phyloP scores from a whole-genome alignment of 2,888 invertebrate genomes.

The Troides oblongomaculatus region DNA sequence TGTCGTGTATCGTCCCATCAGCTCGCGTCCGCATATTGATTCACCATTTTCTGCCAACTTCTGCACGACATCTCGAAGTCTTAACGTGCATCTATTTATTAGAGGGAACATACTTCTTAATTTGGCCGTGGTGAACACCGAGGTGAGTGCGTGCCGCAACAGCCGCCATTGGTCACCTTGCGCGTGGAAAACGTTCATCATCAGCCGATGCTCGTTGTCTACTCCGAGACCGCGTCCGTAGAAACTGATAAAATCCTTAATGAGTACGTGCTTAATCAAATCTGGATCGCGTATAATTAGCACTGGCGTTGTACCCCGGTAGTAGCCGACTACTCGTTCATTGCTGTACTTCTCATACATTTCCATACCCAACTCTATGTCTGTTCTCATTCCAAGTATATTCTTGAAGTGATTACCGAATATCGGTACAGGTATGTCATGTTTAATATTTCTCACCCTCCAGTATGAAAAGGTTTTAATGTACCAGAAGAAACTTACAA shows the following conservation, averaged over 20 bases:
- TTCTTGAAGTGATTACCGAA: slow-evolving; percentile 53
- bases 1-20: slow-evolving; percentile 34
- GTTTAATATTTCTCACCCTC: slow-evolving; percentile 50
- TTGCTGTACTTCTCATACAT: slow-evolving; percentile 35
- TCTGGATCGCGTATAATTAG: slow-evolving; percentile 33
- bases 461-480: slow-evolving; percentile 49
- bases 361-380: slow-evolving; percentile 42
- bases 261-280: slow-evolving; percentile 27
- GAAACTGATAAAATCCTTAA: slow-evolving; percentile 24
- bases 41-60: slow-evolving; percentile 21
- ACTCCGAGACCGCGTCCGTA: slow-evolving; percentile 24
- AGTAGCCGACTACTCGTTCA: slow-evolving; percentile 37
- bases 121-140: slow-evolving; percentile 32
- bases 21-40: slow-evolving; percentile 31
- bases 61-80: slow-evolving; percentile 26
- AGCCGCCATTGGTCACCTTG: slow-evolving; percentile 34
- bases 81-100: slow-evolving; percentile 30
- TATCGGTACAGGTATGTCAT: slow-evolving; percentile 48
- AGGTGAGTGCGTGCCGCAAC: slow-evolving; percentile 31
- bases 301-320: slow-evolving; percentile 31
- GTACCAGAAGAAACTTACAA: slow-evolving; percentile 7
- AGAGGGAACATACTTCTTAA: slow-evolving; percentile 33
- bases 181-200: slow-evolving; percentile 32
- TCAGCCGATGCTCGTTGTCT: slow-evolving; percentile 26
- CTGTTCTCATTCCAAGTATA: slow-evolving; percentile 42